Conservation (phyloP, 2,113 vertebrate genomes). For the Chaenocephalus aceratus region DNA sequence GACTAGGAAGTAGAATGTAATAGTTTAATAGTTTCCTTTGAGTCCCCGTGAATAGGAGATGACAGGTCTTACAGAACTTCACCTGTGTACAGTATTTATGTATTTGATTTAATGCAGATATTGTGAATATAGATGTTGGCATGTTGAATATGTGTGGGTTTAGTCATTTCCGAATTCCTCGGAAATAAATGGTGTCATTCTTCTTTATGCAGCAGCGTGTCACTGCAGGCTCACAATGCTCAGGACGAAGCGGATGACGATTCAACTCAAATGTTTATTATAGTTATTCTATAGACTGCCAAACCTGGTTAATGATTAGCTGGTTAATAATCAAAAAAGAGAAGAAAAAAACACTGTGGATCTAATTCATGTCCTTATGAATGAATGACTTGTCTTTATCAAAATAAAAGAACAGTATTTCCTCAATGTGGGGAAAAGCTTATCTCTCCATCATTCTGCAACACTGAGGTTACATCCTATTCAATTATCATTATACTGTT, state of each 20-base stretch:
- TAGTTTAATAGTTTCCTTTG: background rate
- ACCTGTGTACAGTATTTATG: background rate
- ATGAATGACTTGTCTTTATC: background rate
- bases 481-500: constrained; percentile 17
- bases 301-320: too few species aligned
- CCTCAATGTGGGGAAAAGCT: background rate
- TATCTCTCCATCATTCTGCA: background rate
- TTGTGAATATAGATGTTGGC: background rate
- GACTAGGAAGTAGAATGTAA: background rate
- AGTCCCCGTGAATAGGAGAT: background rate
- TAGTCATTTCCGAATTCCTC: too few species aligned
- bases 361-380: background rate
- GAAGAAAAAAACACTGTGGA: background rate
- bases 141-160: background rate
- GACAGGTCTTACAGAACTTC: background rate
- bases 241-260: background rate
- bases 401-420: background rate
- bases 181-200: background rate
- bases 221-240: background rate
- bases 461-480: background rate
- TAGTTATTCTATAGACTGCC: background rate
- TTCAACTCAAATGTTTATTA: background rate
- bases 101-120: too few species aligned
- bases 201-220: background rate
- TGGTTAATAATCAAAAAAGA: background rate